phyloP scores from a whole-genome alignment of 2,888 invertebrate species.

The Tinea trinotella region DNA sequence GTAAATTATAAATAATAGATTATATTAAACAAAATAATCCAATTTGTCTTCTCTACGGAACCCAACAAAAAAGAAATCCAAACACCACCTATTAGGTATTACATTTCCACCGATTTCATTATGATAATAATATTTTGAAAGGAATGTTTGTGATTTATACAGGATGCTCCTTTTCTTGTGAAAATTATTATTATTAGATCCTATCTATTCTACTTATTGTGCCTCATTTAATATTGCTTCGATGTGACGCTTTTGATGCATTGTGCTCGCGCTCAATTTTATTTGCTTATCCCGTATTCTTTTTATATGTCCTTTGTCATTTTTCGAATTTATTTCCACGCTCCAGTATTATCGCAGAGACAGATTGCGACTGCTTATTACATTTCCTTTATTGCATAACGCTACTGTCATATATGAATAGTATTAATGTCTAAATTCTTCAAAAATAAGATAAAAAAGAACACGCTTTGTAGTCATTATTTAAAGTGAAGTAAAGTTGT shows the following conservation, averaged over 20 bases:
- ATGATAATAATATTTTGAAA: conserved; percentile 38
- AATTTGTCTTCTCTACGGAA: not conserved
- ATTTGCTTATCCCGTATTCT: conserved; percentile 8
- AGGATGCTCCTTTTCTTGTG: conserved; percentile 24
- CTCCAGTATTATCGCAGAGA: too few relatives aligned
- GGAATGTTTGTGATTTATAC: conserved; percentile 40
- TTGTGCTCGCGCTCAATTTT: conserved; percentile 8
- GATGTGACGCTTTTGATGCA: conserved; percentile 13
- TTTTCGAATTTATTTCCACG: too few relatives aligned
- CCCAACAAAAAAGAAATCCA: not conserved
- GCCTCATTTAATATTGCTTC: conserved; percentile 14
- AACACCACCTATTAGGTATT: not conserved
- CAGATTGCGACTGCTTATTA: too few relatives aligned
- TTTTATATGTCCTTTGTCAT: not conserved
- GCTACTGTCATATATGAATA: too few relatives aligned
- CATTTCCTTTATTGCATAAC: too few relatives aligned
- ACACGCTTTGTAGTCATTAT: too few relatives aligned
- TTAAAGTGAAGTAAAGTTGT: too few relatives aligned
- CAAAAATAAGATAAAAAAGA: too few relatives aligned
- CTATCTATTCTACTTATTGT: conserved; percentile 13
- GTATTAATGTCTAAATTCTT: too few relatives aligned
- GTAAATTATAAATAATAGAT: too few relatives aligned
- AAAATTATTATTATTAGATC: conserved; percentile 13
- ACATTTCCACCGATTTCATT: conserved; percentile 43
- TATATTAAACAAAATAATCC: too few relatives aligned